Evolutionary conservation across 2,797 vertebrate species (phyloP), one percentile per base, ranked within the genome.

Genomic region (Intellagama lesueurii): DNA sequence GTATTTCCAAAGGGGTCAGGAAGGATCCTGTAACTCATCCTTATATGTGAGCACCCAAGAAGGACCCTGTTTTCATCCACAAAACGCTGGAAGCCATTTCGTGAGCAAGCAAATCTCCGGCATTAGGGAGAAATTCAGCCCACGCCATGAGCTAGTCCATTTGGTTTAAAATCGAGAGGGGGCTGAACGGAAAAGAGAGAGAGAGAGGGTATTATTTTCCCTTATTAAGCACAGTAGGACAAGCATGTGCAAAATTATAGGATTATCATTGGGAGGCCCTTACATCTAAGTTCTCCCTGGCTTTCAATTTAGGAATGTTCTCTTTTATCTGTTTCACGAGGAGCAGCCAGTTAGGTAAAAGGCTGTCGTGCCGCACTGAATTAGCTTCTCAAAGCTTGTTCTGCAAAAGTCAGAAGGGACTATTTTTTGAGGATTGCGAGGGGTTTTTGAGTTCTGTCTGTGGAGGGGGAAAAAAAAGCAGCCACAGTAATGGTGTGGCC

Each of bases 271-370:
- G 44, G 83, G 68, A 75, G 44, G 56, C 52, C 52, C 47, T 78
- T 79, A 5, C 64, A 76, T n/a, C 24, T n/a, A 32, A 73, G 52
- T 22, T 68, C 47, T 66, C 6, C 35, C 24, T 6, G 47, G 19
- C 52, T 32, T 85, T 73, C 24, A 16, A 2, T 49, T 12, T 35
- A 83, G 49, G 52, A 30, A 19, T 78, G 32, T 66, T 66, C 52
- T 35, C 77, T 52, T 66, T 8, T 32, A 66, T 64, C 28, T 19
- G 30, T 91, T 90, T 26, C 3, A 86, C 81, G 91, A 66, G 40
- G 78, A 73, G 89, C 69, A 92, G 87, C 92, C 78, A 85, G 28
- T 68, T 81, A 92, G 81, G 72, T 90, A 81, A 60, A 91, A 90
- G 47, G 87, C 82, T 73, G 81, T 76, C 88, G 8, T 89, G 81